Percentiles rank a stretch among this genome's conserved stretches.
phyloP scores from a whole-genome alignment of 2,113 vertebrate genomes.

The Apodemus sylvaticus region DNA sequence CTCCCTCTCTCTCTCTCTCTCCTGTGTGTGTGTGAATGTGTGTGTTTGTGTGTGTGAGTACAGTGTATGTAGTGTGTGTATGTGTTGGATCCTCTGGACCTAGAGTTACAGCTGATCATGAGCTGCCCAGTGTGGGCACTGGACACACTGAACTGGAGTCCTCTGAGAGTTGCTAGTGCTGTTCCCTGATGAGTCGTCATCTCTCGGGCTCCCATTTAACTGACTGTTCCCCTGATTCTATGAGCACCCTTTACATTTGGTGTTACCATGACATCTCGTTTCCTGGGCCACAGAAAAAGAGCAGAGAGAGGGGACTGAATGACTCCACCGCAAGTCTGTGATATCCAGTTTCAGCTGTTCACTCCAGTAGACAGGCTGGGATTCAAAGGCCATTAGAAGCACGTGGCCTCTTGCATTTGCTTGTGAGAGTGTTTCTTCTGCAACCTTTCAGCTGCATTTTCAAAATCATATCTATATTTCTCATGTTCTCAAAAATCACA shows the following conservation, averaged over 20 bases:
- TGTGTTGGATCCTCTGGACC: background rate
- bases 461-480: conserved; percentile 43
- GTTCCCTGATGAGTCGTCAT: background rate
- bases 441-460: conserved; percentile 52
- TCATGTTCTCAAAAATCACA: conserved; percentile 54
- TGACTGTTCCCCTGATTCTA: background rate
- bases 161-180: background rate
- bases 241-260: background rate
- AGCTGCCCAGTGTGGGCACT: background rate
- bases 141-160: background rate
- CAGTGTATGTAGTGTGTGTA: background rate
- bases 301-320: background rate
- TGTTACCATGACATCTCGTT: conserved; percentile 40
- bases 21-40: background rate
- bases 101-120: background rate
- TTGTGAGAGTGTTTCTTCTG: conserved; percentile 45
- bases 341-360: conserved; percentile 43
- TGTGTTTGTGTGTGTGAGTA: background rate
- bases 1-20: background rate
- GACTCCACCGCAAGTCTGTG: background rate
- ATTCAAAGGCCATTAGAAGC: conserved; percentile 9
- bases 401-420: conserved; percentile 36
- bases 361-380: background rate
- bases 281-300: conserved; percentile 22
- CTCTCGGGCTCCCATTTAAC: background rate